Evolutionary conservation across 2,797 vertebrate species (phyloP).

Genomic region (Bradypodion pumilum): DNA sequence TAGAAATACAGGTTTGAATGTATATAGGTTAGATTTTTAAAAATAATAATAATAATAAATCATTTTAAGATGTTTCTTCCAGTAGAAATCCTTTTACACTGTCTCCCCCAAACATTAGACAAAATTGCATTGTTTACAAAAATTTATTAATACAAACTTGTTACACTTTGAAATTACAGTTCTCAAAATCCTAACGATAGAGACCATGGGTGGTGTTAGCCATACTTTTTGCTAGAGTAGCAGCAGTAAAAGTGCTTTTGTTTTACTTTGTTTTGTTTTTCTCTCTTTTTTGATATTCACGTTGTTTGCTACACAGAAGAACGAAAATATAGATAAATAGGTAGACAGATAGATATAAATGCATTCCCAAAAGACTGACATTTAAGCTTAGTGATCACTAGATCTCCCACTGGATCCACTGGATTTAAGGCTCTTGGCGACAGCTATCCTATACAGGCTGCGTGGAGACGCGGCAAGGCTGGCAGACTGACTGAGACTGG

Average conservation of each 20-base stretch:
- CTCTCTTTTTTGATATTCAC: slow-evolving; percentile 69
- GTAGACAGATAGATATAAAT: slow-evolving; percentile 9
- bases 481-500: background rate
- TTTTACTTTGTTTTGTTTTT: too few relatives aligned
- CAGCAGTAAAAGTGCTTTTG: slow-evolving; percentile 68
- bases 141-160: slow-evolving; percentile 99
- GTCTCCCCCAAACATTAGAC: slow-evolving; percentile 90
- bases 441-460: slow-evolving; percentile 15
- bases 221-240: slow-evolving; percentile 60
- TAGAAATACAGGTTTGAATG: background rate
- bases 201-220: slow-evolving; percentile 86
- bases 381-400: slow-evolving; percentile 79
- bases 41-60: background rate
- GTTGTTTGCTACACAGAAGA: slow-evolving; percentile 80
- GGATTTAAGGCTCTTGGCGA: slow-evolving; percentile 94
- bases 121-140: slow-evolving; percentile 97
- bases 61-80: slow-evolving; percentile 54
- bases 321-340: slow-evolving; percentile 24
- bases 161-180: slow-evolving; percentile 94
- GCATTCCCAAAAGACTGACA: slow-evolving; percentile 77
- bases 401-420: slow-evolving; percentile 76
- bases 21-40: background rate
- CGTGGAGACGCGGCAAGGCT: background rate
- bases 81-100: slow-evolving; percentile 53
- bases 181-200: slow-evolving; percentile 89